A percentile compares a stretch with the other conserved stretches of the same genome.
These are phyloP conservation scores for Polydrusus pterygomalis DNA, from an alignment of 2,888 invertebrate genomes.

Conservation along the genomic window DNA sequence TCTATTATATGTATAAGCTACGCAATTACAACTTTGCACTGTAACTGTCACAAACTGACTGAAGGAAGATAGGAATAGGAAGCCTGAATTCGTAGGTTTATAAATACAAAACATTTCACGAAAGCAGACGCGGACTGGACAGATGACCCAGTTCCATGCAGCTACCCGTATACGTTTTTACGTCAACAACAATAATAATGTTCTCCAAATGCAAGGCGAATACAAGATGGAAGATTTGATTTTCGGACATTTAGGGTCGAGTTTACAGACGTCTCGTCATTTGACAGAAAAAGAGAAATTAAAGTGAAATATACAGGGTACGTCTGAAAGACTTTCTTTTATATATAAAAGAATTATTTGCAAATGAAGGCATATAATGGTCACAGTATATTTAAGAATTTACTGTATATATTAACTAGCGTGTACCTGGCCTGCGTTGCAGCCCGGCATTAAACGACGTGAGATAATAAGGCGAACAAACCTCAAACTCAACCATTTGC, in stretches of 20 bases:
- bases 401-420: too few species aligned
- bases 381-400: too few species aligned
- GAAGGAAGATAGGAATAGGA: too few species aligned
- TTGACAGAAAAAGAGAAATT: not conserved
- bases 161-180: conserved; percentile 9
- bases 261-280: not conserved
- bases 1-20: not conserved
- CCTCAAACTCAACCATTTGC: too few species aligned
- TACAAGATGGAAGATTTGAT: conserved; percentile 17
- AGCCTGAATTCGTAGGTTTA: conserved; percentile 1
- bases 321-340: not conserved
- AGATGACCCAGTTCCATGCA: conserved; percentile 13
- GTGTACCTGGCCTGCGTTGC: too few species aligned
- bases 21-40: conserved; percentile 8
- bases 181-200: conserved; percentile 25
- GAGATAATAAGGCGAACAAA: too few species aligned
- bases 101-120: conserved; percentile 15
- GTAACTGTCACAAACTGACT: conserved; percentile 8
- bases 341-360: too few species aligned
- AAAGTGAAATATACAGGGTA: not conserved
- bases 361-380: too few species aligned
- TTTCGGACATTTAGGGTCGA: conserved; percentile 7
- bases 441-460: too few species aligned
- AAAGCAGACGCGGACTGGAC: conserved; percentile 4
- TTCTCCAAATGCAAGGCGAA: conserved; percentile 9